Evolutionary conservation across 1,140 invertebrate species (phyloP).

Genomic region (Drosophila kanapiae): DNA sequence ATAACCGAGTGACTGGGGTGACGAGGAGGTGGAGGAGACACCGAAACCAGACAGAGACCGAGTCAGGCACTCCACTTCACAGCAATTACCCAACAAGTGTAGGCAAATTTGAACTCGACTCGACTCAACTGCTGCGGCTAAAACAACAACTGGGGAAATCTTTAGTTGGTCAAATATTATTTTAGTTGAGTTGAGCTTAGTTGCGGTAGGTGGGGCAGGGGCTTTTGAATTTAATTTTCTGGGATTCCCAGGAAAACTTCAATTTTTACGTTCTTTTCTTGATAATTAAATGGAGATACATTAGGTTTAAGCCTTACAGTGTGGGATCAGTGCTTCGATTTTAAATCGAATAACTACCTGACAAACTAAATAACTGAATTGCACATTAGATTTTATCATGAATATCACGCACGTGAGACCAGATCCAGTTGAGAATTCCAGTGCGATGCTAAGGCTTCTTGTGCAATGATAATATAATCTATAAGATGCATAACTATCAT

Average conservation of each 20-base stretch:
- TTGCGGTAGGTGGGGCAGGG: not conserved
- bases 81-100: constrained; percentile 78
- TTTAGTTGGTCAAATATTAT: constrained; percentile 47
- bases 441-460: too few species aligned
- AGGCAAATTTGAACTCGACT: constrained; percentile 69
- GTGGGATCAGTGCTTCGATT: too few species aligned
- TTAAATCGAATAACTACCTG: too few species aligned
- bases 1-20: constrained; percentile 6
- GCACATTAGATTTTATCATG: too few species aligned
- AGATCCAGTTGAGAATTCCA: too few species aligned
- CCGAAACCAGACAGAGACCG: constrained; percentile 5
- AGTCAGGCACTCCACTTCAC: constrained; percentile 64
- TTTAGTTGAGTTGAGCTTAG: constrained; percentile 14
- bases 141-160: constrained; percentile 48
- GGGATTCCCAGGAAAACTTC: not conserved
- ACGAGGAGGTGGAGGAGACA: too few species aligned
- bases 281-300: not conserved
- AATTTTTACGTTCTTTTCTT: not conserved
- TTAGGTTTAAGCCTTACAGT: too few species aligned
- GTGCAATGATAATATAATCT: too few species aligned
- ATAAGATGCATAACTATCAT: too few species aligned
- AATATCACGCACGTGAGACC: too few species aligned
- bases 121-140: constrained; percentile 33
- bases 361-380: too few species aligned
- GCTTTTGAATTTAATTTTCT: constrained; percentile 4